phyloP scores from a whole-genome alignment of 1,140 invertebrate species.

The Luehdorfia chinensis region DNA sequence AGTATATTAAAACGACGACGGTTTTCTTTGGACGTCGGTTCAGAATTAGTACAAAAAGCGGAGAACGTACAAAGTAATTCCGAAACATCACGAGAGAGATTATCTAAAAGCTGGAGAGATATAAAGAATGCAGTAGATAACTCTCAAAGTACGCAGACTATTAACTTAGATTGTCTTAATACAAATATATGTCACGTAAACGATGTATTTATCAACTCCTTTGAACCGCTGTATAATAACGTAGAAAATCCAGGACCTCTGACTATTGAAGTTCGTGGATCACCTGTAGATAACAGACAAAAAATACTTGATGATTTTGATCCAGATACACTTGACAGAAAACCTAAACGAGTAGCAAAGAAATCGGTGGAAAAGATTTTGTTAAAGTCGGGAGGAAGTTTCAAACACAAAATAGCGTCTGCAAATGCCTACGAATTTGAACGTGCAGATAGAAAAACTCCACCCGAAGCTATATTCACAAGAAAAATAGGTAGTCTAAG shows the following conservation, averaged over 20 bases:
- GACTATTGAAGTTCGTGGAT: conserved; percentile 85
- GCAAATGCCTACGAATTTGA: conserved; percentile 21
- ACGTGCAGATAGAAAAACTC: conserved; percentile 32
- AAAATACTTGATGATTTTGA: conserved; percentile 82
- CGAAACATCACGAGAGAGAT: conserved; percentile 31
- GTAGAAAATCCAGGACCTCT: conserved; percentile 81
- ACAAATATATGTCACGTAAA: conserved; percentile 28
- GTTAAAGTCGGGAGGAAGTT: conserved; percentile 79
- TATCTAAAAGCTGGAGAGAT: conserved; percentile 62
- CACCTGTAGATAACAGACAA: conserved; percentile 65
- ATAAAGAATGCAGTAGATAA: conserved; percentile 44
- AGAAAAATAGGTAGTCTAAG: conserved; percentile 82
- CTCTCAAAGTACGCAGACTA: conserved; percentile 23
- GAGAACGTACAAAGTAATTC: conserved; percentile 26
- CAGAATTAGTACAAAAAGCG: conserved; percentile 40
- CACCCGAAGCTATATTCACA: conserved; percentile 50
- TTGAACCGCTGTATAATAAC: conserved; percentile 72
- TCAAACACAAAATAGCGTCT: conserved; percentile 67
- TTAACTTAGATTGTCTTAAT: conserved; percentile 23
- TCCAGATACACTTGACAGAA: conserved; percentile 89
- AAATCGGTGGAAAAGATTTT: conserved; percentile 77
- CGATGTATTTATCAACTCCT: conserved; percentile 63
- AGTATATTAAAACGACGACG: conserved; percentile 56
- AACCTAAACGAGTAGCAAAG: conserved; percentile 74
- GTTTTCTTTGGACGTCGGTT: conserved; percentile 60